These are phyloP conservation scores for Chelonus insularis DNA, from an alignment of 1,140 invertebrate genomes.

Conservation along the genomic window DNA sequence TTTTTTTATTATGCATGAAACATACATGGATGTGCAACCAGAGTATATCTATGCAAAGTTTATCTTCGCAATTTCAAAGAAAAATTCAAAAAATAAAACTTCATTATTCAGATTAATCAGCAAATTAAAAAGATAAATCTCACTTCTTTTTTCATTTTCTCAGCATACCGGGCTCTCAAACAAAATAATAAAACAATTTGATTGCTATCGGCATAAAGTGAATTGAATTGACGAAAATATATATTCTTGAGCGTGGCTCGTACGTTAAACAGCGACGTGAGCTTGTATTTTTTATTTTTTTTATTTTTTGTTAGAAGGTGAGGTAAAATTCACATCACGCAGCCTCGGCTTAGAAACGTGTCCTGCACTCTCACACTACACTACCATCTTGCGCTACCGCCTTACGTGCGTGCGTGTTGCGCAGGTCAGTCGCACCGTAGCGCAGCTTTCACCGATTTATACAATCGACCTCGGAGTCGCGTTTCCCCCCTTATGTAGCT, in stretches of 20 bases:
- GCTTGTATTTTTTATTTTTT: slow-evolving; percentile 4
- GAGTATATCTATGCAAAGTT: too few species aligned
- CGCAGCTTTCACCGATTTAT: slow-evolving; percentile 27
- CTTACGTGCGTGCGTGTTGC: slow-evolving; percentile 26
- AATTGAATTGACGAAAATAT: not conserved
- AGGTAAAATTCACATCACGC: slow-evolving; percentile 18
- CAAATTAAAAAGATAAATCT: too few species aligned
- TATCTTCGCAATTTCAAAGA: too few species aligned
- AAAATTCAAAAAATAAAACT: too few species aligned
- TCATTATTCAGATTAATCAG: too few species aligned
- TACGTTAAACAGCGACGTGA: not conserved
- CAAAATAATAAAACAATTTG: not conserved
- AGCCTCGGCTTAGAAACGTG: not conserved
- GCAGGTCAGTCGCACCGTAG: slow-evolving; percentile 22
- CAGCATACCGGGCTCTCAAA: too few species aligned
- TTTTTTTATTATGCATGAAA: too few species aligned
- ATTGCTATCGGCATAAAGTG: not conserved
- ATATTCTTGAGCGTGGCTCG: not conserved
- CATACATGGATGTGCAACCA: too few species aligned
- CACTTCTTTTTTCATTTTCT: too few species aligned
- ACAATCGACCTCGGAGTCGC: too few species aligned
- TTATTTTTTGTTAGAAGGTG: slow-evolving; percentile 1
- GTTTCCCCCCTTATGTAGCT: too few species aligned
- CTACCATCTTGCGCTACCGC: slow-evolving; percentile 2
- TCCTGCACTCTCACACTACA: not conserved